These are phyloP conservation scores for Perodicticus potto DNA, from an alignment of 2,797 vertebrate species.

Conservation along the genomic window DNA sequence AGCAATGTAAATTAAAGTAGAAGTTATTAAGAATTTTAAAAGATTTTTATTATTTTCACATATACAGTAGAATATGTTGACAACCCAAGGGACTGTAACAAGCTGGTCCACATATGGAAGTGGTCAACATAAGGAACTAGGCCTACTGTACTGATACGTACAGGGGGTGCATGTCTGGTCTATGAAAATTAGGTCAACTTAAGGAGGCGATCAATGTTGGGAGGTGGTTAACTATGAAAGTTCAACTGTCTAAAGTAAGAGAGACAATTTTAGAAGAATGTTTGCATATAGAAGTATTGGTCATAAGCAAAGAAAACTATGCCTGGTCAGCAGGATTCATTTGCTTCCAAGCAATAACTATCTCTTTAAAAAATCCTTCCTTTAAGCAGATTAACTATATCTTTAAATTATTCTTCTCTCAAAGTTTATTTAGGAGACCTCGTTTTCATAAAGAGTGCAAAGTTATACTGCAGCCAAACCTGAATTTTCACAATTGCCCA, in stretches of 20 bases:
- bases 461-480: not conserved
- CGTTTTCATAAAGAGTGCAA: not conserved
- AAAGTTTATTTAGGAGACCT: not conserved
- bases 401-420: constrained; percentile 11
- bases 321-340: not conserved
- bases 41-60: constrained; percentile 10
- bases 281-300: not conserved
- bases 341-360: not conserved
- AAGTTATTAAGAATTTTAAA: not conserved
- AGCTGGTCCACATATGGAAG: too few species aligned
- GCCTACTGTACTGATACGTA: too few species aligned
- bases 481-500: not conserved
- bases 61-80: too few species aligned
- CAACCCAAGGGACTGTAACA: too few species aligned
- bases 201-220: too few species aligned
- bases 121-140: too few species aligned
- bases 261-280: not conserved
- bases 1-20: not conserved
- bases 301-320: not conserved
- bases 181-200: too few species aligned
- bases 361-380: not conserved
- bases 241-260: not conserved
- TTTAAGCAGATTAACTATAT: not conserved
- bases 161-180: too few species aligned
- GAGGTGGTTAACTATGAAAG: too few species aligned